A percentile compares a stretch with the other conserved stretches of the same genome.
Evolutionary conservation across 2,113 vertebrate genomes (phyloP).

Genomic region (Cromileptes altivelis): DNA sequence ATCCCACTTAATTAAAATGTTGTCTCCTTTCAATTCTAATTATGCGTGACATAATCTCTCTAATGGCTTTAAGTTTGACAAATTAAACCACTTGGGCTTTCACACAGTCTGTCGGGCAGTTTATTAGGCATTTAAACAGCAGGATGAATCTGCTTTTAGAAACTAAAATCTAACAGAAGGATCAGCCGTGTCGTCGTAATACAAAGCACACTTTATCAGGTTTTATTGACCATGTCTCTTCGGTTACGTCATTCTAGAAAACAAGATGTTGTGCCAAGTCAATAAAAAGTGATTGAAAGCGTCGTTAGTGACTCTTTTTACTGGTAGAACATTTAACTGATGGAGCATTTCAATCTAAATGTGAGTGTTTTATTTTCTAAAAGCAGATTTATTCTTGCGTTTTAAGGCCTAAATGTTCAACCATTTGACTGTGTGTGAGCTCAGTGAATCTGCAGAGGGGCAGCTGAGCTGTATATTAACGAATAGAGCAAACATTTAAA

Average conservation of each 20-base stretch:
- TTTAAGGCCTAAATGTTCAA: neutral
- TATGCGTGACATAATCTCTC: neutral
- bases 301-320: neutral
- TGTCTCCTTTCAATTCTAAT: neutral
- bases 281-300: conserved; percentile 33
- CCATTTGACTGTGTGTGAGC: too few species aligned
- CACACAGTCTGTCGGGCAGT: neutral
- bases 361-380: neutral
- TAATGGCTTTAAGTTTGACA: neutral
- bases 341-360: neutral
- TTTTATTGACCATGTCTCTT: conserved; percentile 4
- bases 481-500: neutral
- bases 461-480: neutral
- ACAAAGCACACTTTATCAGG: neutral
- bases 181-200: neutral
- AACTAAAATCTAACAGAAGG: neutral
- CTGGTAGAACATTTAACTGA: conserved; percentile 5
- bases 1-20: conserved; percentile 1
- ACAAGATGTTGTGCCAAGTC: neutral
- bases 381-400: conserved; percentile 15
- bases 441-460: neutral
- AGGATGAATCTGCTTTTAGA: conserved; percentile 2
- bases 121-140: conserved; percentile 6
- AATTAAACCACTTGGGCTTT: neutral
- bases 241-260: neutral